Evolutionary conservation across 2,113 vertebrate genomes (phyloP).

Genomic region (Asarcornis scutulata): DNA sequence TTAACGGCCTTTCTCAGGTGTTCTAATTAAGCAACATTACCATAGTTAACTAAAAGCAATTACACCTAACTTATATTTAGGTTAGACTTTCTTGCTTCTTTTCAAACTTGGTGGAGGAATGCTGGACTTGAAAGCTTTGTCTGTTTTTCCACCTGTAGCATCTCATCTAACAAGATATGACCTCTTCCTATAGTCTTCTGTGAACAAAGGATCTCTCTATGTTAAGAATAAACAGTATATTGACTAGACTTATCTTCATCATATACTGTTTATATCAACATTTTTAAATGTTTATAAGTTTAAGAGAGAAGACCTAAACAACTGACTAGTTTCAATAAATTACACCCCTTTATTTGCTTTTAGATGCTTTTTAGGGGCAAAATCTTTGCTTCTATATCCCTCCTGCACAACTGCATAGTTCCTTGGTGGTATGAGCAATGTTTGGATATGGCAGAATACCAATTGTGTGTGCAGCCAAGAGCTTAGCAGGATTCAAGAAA

Average conservation of each 20-base stretch:
- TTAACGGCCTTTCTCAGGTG: neutral
- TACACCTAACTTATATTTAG: neutral
- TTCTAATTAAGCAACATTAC: neutral
- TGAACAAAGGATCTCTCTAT: neutral
- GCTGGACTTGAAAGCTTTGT: neutral
- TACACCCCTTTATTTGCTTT: neutral
- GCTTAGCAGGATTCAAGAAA: neutral
- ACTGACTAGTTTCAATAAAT: constrained; percentile 12
- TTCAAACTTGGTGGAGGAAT: neutral
- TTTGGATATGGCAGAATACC: neutral
- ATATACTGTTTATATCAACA: neutral
- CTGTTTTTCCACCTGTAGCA: neutral
- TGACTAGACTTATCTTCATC: neutral
- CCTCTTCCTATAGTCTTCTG: neutral
- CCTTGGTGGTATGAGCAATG: neutral
- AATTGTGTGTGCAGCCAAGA: neutral
- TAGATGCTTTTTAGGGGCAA: neutral
- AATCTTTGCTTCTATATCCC: neutral
- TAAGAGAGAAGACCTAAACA: constrained; percentile 7
- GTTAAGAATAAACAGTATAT: neutral
- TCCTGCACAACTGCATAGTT: neutral
- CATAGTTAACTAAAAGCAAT: neutral
- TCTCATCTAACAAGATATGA: neutral
- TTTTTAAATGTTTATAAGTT: neutral
- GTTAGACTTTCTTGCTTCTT: neutral